These are phyloP conservation scores for Poeciliopsis retropinna DNA, from an alignment of 2,113 vertebrate species.

Conservation along the genomic window DNA sequence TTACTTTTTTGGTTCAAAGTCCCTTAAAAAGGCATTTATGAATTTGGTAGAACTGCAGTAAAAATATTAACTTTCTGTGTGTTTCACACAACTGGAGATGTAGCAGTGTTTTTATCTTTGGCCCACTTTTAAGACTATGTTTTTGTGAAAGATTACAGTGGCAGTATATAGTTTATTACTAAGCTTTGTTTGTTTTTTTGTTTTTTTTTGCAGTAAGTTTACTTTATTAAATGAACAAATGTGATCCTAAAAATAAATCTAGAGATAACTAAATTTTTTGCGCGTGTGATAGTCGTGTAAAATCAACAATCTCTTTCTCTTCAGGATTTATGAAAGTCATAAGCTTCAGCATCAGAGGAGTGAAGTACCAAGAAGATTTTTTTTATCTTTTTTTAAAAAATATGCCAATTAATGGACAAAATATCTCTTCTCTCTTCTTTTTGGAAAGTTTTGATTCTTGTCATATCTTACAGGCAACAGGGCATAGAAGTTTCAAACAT, in stretches of 20 bases:
- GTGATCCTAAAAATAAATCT: neutral
- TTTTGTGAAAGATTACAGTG: neutral
- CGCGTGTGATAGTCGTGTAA: neutral
- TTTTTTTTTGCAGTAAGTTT: no score
- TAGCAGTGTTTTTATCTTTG: neutral
- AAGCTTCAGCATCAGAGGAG: neutral
- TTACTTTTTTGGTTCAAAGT: neutral
- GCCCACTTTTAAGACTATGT: neutral
- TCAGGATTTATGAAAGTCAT: neutral
- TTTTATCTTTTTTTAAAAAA: neutral
- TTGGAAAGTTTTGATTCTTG: no score
- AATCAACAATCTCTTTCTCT: neutral
- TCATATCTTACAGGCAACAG: neutral
- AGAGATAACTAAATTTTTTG: neutral
- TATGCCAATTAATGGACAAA: neutral
- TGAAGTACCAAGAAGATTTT: neutral
- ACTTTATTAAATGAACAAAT: neutral
- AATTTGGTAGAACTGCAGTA: no score
- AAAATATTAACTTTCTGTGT: no score
- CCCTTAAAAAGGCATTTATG: no score
- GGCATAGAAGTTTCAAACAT: neutral
- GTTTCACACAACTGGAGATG: neutral
- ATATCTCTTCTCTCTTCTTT: neutral
- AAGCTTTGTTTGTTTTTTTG: neutral
- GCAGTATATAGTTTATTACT: neutral